Percentiles rank a stretch among this genome's conserved stretches.
These are phyloP conservation scores for Pseudochromis fuscus DNA, from an alignment of 2,797 vertebrate species.

Conservation along the genomic window DNA sequence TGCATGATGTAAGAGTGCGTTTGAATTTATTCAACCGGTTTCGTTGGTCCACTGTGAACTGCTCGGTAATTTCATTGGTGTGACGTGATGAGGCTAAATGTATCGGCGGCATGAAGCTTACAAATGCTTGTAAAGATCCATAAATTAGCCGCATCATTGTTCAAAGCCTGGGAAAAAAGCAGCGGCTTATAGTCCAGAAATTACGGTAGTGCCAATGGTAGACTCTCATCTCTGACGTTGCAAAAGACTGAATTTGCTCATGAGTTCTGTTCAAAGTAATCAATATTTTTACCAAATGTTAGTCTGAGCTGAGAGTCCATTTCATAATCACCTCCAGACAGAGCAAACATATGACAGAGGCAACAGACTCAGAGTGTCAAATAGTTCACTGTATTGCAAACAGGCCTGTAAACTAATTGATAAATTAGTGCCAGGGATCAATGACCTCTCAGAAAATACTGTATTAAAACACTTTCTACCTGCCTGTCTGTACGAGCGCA, in stretches of 20 bases:
- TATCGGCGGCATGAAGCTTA: too few relatives aligned
- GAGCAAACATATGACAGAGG: neutral
- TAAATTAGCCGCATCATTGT: too few relatives aligned
- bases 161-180: too few relatives aligned
- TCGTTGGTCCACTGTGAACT: too few relatives aligned
- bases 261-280: neutral
- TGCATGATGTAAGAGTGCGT: too few relatives aligned
- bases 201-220: too few relatives aligned
- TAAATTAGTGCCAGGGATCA: neutral
- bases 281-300: slow-evolving; percentile 5
- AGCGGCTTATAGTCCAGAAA: too few relatives aligned
- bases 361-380: neutral
- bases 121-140: too few relatives aligned
- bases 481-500: slow-evolving; percentile 25
- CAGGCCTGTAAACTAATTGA: neutral
- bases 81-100: too few relatives aligned
- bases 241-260: neutral
- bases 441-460: neutral
- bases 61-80: too few relatives aligned
- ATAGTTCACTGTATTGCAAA: neutral
- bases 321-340: neutral
- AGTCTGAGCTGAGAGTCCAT: neutral
- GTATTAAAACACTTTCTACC: too few relatives aligned
- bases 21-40: too few relatives aligned
- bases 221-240: slow-evolving; percentile 1